Base-by-base conservation (phyloP, 2,888 invertebrate species). In the Rugalucina vietnamica region DNA sequence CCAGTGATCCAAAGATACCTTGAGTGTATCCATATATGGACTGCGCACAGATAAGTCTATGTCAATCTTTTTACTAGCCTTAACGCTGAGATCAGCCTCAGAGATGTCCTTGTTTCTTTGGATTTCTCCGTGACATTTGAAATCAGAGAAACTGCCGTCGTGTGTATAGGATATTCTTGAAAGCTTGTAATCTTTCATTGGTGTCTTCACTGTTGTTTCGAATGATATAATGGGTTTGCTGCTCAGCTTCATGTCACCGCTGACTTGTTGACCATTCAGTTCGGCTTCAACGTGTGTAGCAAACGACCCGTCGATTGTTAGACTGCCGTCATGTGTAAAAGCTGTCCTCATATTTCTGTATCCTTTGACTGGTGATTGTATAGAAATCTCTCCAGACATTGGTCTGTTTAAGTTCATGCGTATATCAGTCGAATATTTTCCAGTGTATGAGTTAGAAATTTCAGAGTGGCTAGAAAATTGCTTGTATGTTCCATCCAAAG, bases 1-100 rank as follows among this genome's bases (percentile, higher is more conserved):
- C 82, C 80, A 83, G 57, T 86, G 86, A 39, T 81, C 83, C 5
- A 86, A 39, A 0, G 86, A 83, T 18, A 76, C 81, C 37, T 83
- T 86, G 24, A 86, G 65, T 21, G 82, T 65, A 24, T 79, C 65
- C 37, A 54, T 79, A 50, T 81, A 83, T 36, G 86, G 81, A 34
- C 76, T 79, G 76, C 81, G 75, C 1, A 86, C 76, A 14, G 78
- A 74, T n/a, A 86, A 34, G 37, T 86, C 86, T 34, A 83, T 54
- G 49, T 86, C 81, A 2, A 81, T 57, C 43, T 83, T 86, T 36
- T 60, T 78, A 4, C 76, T 57, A 14, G 60, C 43, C 5, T 70
- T 79, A 36, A 37, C 80, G 10, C 50, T 43, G 24, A 86, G 37
- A 72, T 83, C 86, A 24, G 76, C 50, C 76, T 81, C 79, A 1